Conservation (phyloP, 2,888 invertebrate genomes). For the Cantharis lateralis region DNA sequence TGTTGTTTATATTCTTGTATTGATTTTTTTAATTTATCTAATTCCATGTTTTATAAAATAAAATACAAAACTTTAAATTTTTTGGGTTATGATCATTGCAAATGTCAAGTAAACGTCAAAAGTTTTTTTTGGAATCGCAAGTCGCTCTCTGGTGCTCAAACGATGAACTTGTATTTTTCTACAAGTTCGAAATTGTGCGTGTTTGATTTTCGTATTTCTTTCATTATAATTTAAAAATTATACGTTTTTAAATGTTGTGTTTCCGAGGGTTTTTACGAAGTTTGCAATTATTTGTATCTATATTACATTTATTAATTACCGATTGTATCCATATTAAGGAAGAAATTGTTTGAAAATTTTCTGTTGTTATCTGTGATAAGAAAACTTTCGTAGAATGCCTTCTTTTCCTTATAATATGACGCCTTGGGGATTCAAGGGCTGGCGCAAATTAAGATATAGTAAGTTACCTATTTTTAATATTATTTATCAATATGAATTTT, state of each 20-base stretch:
- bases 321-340: background rate
- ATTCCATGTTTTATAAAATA: background rate
- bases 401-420: background rate
- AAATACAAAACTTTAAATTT: background rate
- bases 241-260: background rate
- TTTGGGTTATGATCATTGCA: background rate
- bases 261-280: background rate
- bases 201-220: background rate
- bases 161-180: background rate
- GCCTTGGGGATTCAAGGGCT: background rate
- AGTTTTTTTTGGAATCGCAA: background rate
- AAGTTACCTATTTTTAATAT: background rate
- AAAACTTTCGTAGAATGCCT: background rate
- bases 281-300: background rate
- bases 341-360: background rate
- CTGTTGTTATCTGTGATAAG: background rate
- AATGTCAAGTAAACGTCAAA: background rate
- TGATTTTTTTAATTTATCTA: slow-evolving; percentile 3
- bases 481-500: background rate
- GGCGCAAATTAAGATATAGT: background rate
- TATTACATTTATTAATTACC: background rate
- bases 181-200: background rate
- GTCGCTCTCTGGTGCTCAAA: background rate
- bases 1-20: slow-evolving; percentile 21
- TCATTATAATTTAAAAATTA: background rate